Conservation (phyloP, 2,888 invertebrate species). For the Steromphala cineraria region DNA sequence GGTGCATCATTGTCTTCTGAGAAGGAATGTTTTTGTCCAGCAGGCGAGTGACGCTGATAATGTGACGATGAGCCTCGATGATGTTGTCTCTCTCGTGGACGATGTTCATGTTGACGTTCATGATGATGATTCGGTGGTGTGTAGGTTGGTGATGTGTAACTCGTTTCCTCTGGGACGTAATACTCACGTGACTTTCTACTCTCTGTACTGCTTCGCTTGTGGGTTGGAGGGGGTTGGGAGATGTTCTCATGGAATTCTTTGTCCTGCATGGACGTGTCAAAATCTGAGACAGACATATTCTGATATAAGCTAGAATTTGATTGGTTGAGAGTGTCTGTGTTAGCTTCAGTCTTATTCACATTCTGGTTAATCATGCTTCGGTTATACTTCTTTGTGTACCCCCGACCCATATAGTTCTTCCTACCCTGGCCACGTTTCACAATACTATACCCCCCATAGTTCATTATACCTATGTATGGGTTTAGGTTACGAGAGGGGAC, state of each 20-base stretch:
- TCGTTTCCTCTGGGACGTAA: no score
- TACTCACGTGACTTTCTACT: no score
- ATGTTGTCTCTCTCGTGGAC: not conserved
- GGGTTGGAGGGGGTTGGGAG: not conserved
- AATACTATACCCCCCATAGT: no score
- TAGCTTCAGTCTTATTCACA: no score
- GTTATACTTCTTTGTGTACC: not conserved
- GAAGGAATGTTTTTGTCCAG: not conserved
- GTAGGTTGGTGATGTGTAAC: not conserved
- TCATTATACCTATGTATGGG: no score
- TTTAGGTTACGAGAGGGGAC: not conserved
- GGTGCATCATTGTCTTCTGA: not conserved
- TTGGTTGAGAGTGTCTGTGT: no score
- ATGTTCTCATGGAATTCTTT: not conserved
- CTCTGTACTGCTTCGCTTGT: not conserved
- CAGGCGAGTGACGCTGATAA: not conserved
- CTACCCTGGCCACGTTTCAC: not conserved
- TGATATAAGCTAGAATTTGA: not conserved
- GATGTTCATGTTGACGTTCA: not conserved
- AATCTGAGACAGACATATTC: not conserved
- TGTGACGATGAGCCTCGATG: not conserved
- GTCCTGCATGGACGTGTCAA: not conserved
- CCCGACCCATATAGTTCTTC: not conserved
- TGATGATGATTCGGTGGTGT: not conserved
- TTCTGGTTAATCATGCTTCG: not conserved